Evolutionary conservation across 2,113 vertebrate genomes (phyloP), one percentile per base, ranked within the genome.

Genomic region (Gallinago media): DNA sequence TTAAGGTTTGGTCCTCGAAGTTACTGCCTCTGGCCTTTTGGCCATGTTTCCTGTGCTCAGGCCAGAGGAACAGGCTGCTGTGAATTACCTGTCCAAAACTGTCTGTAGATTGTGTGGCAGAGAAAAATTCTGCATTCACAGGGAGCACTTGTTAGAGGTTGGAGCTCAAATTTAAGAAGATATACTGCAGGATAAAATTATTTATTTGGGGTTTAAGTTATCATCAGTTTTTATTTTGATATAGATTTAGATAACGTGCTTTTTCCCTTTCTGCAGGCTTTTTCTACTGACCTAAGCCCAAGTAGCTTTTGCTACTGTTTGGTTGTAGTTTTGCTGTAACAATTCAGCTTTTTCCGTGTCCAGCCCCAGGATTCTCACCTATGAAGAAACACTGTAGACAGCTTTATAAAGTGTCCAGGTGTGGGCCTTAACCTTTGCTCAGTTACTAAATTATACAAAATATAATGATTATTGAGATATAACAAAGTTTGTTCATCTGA

Each of bases 41-140:
- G 32, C 47, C 0, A 0, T 13, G 27, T 40, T 47, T 16, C 9
- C 34, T 26, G 7, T 13, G 29, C 15, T 29, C 31, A 11, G 66
- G 68, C 76, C 38, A 15, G 22, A 23, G 80, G 68, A 87, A 8
- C 9, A 34, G 52, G 40, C 63, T 58, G 75, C 15, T 62, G 68
- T n/a, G 83, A 83, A 52, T 77, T 87, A 29, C 61, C 68, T 74
- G 46, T 71, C 55, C 68, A 49, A 54, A 73, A 4, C 32, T 12
- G 27, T 12, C 42, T 2, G 3, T 21, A 34, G n/a, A 32, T 6
- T 71, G 16, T 29, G 25, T 49, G 63, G 18, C 44, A 19, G 8
- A 73, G 29, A 56, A 78, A 3, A 84, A 72, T 22, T 32, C 42
- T 52, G 6, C 32, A 3, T 63, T n/a, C 20, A 2, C 4, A 5